Evolutionary conservation across 2,888 invertebrate species (phyloP), one percentile per base, ranked within the genome.

Genomic region (Sepioteuthis lessoniana): DNA sequence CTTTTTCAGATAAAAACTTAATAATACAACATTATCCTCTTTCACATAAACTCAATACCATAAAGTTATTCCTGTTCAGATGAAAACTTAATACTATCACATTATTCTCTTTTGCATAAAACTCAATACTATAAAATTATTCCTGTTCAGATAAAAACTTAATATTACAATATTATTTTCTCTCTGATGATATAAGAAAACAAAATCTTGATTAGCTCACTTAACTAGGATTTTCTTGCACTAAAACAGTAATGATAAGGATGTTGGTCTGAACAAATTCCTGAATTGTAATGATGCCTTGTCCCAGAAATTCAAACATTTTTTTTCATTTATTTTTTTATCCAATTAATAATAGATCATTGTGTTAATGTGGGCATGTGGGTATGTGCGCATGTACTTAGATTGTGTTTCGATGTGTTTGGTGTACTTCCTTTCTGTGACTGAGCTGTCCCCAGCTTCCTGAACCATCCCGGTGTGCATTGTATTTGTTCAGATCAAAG

Each of bases 181-280:
- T 55, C 25, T 25, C 55, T 2, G 25, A 28, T 55, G 21, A 55
- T 25, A 35, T 0, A n/a, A 76, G 19, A 35, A 35, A 8, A 16
- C n/a, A 76, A 76, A 16, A n/a, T n/a, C 16, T 76, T 13, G 35
- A 76, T n/a, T 76, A 76, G 10, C 76, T 76, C n/a, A 13, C 10
- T 76, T 16, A 76, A 76, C 10, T n/a, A 76, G 1, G 13, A 28
- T 76, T 35, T 76, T 76, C n/a, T 16, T 13, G 16, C 76, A 16
- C 76, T 19, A 76, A n/a, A 76, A 76, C 76, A 35, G n/a, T 25
- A 76, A n/a, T 16, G 10, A 16, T 76, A 76, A 76, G n/a, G 76
- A 76, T 35, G 76, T n/a, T 76, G 76, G 76, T 76, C 76, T n/a
- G n/a, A 76, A 76, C 76, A 76, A 76, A 76, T 76, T 76, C 76